Conservation (phyloP, 2,888 invertebrate genomes). For the Agrilus biguttatus region DNA sequence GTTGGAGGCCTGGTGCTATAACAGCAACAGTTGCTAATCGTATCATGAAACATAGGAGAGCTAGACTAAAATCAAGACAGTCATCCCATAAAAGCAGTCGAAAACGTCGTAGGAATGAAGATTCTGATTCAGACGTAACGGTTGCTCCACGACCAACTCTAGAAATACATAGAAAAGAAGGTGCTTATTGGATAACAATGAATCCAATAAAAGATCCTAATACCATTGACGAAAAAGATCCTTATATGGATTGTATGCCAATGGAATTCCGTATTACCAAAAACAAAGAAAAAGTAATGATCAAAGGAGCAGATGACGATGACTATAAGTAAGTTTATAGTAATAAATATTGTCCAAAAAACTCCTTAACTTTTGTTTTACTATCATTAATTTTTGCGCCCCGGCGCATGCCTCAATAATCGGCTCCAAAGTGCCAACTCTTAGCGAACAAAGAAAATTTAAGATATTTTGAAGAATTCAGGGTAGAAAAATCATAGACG, state of each 20-base stretch:
- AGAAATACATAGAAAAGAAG: slow-evolving; percentile 49
- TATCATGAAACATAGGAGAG: slow-evolving; percentile 22
- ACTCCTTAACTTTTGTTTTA: no score
- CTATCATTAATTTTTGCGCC: no score
- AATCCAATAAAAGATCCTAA: slow-evolving; percentile 49
- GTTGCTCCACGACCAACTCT: slow-evolving; percentile 47
- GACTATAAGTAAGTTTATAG: no score
- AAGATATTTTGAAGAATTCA: no score
- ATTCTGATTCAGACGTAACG: slow-evolving; percentile 31
- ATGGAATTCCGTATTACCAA: slow-evolving; percentile 52
- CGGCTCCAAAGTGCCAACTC: no score
- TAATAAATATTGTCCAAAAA: no score
- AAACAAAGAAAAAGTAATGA: slow-evolving; percentile 30
- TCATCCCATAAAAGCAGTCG: slow-evolving; percentile 33
- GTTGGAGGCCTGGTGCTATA: slow-evolving; percentile 43
- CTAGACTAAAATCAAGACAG: slow-evolving; percentile 15
- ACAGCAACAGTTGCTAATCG: slow-evolving; percentile 31
- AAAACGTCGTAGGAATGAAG: slow-evolving; percentile 16
- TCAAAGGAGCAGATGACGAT: no score
- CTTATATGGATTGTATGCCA: slow-evolving; percentile 53
- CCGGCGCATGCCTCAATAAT: no score
- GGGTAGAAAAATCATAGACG: no score
- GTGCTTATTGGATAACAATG: slow-evolving; percentile 49
- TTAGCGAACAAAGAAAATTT: no score
- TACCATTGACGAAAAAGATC: slow-evolving; percentile 45